These are phyloP conservation scores for Thalassophryne amazonica DNA, from an alignment of 2,797 vertebrate genomes.

Conservation along the genomic window DNA sequence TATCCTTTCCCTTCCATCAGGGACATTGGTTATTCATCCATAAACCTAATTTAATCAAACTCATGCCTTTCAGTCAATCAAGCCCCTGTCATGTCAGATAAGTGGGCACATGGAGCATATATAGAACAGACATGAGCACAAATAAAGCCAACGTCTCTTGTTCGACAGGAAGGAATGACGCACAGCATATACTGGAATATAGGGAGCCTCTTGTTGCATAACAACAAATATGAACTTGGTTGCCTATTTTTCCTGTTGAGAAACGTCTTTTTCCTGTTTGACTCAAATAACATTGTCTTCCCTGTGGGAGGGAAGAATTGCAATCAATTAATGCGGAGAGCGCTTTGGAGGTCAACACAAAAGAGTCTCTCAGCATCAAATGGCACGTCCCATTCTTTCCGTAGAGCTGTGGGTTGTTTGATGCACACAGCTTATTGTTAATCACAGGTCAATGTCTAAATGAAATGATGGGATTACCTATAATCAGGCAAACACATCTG, in stretches of 20 bases:
- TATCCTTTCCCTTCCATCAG: slow-evolving; percentile 25
- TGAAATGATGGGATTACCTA: slow-evolving; percentile 12
- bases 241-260: slow-evolving; percentile 39
- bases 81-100: slow-evolving; percentile 25
- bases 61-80: slow-evolving; percentile 23
- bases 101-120: slow-evolving; percentile 9
- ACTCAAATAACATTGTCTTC: slow-evolving; percentile 53
- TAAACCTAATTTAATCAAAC: slow-evolving; percentile 48
- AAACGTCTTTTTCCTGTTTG: slow-evolving; percentile 51
- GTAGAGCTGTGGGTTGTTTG: slow-evolving; percentile 16
- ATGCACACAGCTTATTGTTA: slow-evolving; percentile 30
- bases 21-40: slow-evolving; percentile 37
- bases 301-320: slow-evolving; percentile 58
- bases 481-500: slow-evolving; percentile 22
- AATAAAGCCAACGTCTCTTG: neutral
- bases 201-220: slow-evolving; percentile 24
- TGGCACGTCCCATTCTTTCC: slow-evolving; percentile 41
- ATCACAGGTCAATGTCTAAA: slow-evolving; percentile 21
- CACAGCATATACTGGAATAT: slow-evolving; percentile 20
- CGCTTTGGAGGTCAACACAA: slow-evolving; percentile 72
- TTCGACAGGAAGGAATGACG: slow-evolving; percentile 18
- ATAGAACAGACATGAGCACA: too few relatives aligned
- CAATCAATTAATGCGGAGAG: slow-evolving; percentile 74
- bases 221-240: slow-evolving; percentile 33
- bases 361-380: slow-evolving; percentile 66